A percentile compares a stretch with the other conserved stretches of the same genome.
phyloP scores from a whole-genome alignment of 2,888 invertebrate species.

The Disparrhopalites patrizii region DNA sequence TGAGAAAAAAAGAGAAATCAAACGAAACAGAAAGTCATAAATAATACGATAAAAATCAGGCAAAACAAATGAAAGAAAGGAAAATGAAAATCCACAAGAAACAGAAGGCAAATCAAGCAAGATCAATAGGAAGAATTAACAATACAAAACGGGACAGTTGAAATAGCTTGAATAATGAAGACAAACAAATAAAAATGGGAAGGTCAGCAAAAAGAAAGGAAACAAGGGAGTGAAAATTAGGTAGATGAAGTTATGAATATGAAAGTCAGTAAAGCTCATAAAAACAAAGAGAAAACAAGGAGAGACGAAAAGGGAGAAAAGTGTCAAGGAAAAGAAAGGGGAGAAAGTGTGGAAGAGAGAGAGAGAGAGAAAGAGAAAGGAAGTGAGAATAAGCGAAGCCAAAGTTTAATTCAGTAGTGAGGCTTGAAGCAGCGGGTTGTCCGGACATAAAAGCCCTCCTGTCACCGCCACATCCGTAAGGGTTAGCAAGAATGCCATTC shows the following conservation, averaged over 20 bases:
- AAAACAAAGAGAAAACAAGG: no score
- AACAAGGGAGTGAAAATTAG: background rate
- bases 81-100: no score
- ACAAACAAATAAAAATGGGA: background rate
- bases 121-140: no score
- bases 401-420: background rate
- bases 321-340: background rate
- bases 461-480: constrained; percentile 24
- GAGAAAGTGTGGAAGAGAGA: background rate
- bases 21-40: no score
- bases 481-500: constrained; percentile 25
- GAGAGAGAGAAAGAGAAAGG: background rate
- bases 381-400: background rate
- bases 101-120: no score
- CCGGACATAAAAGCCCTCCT: constrained; percentile 26
- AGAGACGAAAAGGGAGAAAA: background rate
- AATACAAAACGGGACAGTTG: no score
- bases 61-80: no score
- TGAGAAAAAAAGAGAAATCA: background rate
- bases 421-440: constrained; percentile 13
- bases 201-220: background rate
- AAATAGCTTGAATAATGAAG: background rate
- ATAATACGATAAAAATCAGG: no score
- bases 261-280: no score
- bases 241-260: no score